Percentiles rank a stretch among this genome's conserved stretches.
Conservation (phyloP, 1,140 invertebrate species). For the Rhyzopertha dominica region DNA sequence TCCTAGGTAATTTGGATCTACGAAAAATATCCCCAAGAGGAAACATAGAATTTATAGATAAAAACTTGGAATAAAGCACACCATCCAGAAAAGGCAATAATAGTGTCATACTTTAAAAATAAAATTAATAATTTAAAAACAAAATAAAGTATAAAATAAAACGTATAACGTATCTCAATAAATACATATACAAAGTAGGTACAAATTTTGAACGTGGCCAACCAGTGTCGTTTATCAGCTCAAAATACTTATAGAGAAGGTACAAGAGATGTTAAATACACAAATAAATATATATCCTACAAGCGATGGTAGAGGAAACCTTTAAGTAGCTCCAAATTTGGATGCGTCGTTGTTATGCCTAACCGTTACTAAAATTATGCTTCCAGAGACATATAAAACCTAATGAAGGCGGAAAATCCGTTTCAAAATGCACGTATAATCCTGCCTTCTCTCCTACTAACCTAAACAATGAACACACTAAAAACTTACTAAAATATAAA, state of each 20-base stretch:
- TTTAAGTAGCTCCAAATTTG: constrained; percentile 7
- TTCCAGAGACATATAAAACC: constrained; percentile 2
- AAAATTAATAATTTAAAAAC: constrained; percentile 28
- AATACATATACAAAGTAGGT: not conserved
- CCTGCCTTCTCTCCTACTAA: constrained; percentile 6
- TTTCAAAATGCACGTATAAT: constrained; percentile 15
- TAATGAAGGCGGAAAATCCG: constrained; percentile 13
- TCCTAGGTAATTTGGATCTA: constrained; percentile 19
- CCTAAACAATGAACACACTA: constrained; percentile 13
- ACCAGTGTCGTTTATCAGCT: too few relatives aligned
- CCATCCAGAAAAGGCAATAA: constrained; percentile 30
- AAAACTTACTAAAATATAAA: too few relatives aligned
- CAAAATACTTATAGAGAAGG: not conserved
- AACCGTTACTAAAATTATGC: constrained; percentile 7
- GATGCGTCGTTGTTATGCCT: constrained; percentile 9
- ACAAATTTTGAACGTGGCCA: too few relatives aligned
- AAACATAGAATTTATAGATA: constrained; percentile 26
- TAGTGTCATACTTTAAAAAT: constrained; percentile 35
- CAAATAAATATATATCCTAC: constrained; percentile 9
- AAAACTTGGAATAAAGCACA: constrained; percentile 32
- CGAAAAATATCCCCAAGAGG: constrained; percentile 26
- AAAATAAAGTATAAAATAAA: constrained; percentile 18
- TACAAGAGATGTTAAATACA: constrained; percentile 1
- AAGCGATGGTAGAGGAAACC: constrained; percentile 7
- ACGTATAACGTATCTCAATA: constrained; percentile 10